Base-by-base conservation (phyloP, 2,888 invertebrate species). In the Cremastinae sp. region DNA sequence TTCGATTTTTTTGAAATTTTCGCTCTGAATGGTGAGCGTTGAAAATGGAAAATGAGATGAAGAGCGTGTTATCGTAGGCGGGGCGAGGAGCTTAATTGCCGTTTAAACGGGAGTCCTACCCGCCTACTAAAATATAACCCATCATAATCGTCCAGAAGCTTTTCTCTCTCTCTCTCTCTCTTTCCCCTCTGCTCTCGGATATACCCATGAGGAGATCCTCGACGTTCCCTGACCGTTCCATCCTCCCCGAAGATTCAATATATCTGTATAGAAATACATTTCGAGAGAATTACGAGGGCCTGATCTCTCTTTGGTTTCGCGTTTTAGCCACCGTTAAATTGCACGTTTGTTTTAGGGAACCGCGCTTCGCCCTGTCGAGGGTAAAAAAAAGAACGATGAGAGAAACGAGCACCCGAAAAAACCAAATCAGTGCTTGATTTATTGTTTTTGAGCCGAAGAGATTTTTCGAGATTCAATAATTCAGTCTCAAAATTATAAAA, bases 121-220 rank as follows among this genome's bases (percentile, higher is more conserved):
- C 88, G 88, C 88, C 88, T 86, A 88, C 88, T 83, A 84, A 86
- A 87, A 87, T 82, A 87, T 84, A 87, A 84, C 85, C 87, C 87
- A 85, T 87, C 87, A 86, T 86, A 87, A 86, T 87, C 85, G 79
- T 80, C 83, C 80, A 62, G 73, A 69, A 76, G 82, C 82, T 81
- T 51, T 53, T 73, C 39, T 45, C 71, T 49, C 64, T 70, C 37
- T 53, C 56, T 58, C 61, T 61, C 53, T 66, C 28, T n/a, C 58
- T 39, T 28, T 41, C 79, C n/a, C n/a, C n/a, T n/a, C n/a, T n/a
- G n/a, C n/a, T n/a, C n/a, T n/a, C n/a, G n/a, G n/a, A n/a, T n/a
- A n/a, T n/a, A n/a, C n/a, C n/a, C n/a, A n/a, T n/a, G 68, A 74
- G 75, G 74, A 61, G 75, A 69, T 58, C 68, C 75, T 65, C 65